Evolutionary conservation across 2,797 vertebrate genomes (phyloP).

Genomic region (Poeciliopsis paucimaculata): DNA sequence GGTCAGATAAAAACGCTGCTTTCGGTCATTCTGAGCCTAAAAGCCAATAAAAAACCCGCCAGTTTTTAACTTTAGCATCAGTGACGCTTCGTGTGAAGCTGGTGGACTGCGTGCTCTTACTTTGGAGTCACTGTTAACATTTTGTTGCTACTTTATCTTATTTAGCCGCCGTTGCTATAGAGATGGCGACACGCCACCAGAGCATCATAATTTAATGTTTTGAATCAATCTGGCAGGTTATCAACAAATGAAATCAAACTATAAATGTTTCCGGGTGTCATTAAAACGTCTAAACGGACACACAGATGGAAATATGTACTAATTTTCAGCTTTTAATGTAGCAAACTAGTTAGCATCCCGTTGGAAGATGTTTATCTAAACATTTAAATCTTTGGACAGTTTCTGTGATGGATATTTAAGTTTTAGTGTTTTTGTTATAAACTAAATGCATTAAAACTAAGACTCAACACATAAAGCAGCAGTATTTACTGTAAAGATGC

Average conservation of each 20-base stretch:
- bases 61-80: too few relatives aligned
- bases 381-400: background rate
- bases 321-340: background rate
- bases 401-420: background rate
- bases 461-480: background rate
- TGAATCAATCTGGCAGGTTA: too few relatives aligned
- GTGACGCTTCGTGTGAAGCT: background rate
- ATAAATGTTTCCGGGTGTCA: background rate
- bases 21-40: background rate
- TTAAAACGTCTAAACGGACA: background rate
- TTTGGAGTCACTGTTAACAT: conserved; percentile 20
- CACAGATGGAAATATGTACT: background rate
- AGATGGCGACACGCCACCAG: background rate
- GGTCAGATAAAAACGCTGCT: background rate
- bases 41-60: background rate
- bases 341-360: background rate
- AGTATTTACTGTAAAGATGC: background rate
- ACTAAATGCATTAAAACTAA: background rate
- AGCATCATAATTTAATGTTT: conserved; percentile 6
- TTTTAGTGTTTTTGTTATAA: background rate
- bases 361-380: background rate
- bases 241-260: background rate
- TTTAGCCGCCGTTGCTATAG: conserved; percentile 1
- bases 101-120: background rate
- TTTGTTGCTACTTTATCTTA: background rate